Base-by-base conservation (phyloP, 2,797 vertebrate genomes). In the Falco columbarius region DNA sequence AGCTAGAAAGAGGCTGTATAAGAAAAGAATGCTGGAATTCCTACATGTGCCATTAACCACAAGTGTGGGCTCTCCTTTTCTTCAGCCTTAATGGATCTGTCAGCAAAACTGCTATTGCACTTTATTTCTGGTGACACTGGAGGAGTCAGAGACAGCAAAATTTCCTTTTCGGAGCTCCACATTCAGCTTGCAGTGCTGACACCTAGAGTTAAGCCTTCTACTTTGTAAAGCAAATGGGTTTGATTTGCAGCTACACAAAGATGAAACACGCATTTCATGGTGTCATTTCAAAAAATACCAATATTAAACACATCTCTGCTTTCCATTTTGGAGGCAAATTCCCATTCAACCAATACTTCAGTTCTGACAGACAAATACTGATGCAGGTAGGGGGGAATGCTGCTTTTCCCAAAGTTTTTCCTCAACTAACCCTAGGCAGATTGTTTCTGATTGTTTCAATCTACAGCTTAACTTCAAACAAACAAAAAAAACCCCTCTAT, bases 121-220 rank as follows among this genome's bases (percentile, higher is more conserved):
- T 85, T 92, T 47, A 83, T 92, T 96, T 77, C 91, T 93, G 65
- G 90, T 94, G 77, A 46, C 79, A 85, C 32, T 24, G 26, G 40
- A 92, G 80, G 61, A 96, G 65, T 65, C 46, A 24, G 52, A 92
- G 76, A 80, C 55, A 93, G 90, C 74, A 88, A 65, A 95, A 86
- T 89, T 90, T 97, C 42, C 42, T 95, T 94, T 94, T 27, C 84
- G 91, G 75, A 74, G 67, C 79, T 92, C 46, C 27, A 44, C 68
- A 93, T 93, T 92, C 86, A 68, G 95, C 66, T 97, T 96, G 81
- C 94, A 95, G 95, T 97, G 92, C 93, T 97, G 96, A 97, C 94
- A 97, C 94, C 96, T 97, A 96, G 81, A 97, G 97, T 97, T 93
- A 86, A 94, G 81, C 84, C 65, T 89, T 81, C 67, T 77, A 7